These are phyloP conservation scores for Pachypanchax playfairii DNA, from an alignment of 2,113 vertebrate species.

Conservation along the genomic window DNA sequence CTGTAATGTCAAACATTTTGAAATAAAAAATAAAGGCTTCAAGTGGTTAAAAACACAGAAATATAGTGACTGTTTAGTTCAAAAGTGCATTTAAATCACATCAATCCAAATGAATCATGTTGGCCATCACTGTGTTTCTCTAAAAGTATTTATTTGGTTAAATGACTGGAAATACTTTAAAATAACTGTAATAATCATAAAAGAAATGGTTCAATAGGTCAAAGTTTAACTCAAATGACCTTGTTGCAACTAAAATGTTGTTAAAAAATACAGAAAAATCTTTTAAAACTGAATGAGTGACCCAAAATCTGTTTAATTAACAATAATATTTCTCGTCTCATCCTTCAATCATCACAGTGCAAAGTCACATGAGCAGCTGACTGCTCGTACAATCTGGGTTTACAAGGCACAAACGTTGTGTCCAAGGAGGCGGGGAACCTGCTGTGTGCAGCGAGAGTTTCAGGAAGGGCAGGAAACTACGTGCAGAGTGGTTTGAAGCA, in stretches of 20 bases:
- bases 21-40: slow-evolving; percentile 7
- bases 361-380: slow-evolving; percentile 63
- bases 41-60: slow-evolving; percentile 38
- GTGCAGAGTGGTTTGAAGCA: background rate
- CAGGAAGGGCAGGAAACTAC: background rate
- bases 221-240: slow-evolving; percentile 8
- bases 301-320: slow-evolving; percentile 11
- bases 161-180: slow-evolving; percentile 4
- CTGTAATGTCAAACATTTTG: slow-evolving; percentile 1
- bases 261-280: background rate
- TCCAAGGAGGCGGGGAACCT: background rate
- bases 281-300: slow-evolving; percentile 7
- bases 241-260: background rate
- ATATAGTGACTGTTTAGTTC: background rate
- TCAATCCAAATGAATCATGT: background rate
- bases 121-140: slow-evolving; percentile 21
- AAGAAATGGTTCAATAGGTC: background rate
- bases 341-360: slow-evolving; percentile 62
- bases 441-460: background rate
- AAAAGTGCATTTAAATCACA: slow-evolving; percentile 25
- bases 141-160: slow-evolving; percentile 21
- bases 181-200: slow-evolving; percentile 2
- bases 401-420: slow-evolving; percentile 66
- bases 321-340: slow-evolving; percentile 5
- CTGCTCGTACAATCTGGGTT: slow-evolving; percentile 57